Percentiles rank a stretch among this genome's conserved stretches.
These are phyloP conservation scores for Sinotaia quadrata DNA, from an alignment of 2,888 invertebrate genomes.

Conservation along the genomic window DNA sequence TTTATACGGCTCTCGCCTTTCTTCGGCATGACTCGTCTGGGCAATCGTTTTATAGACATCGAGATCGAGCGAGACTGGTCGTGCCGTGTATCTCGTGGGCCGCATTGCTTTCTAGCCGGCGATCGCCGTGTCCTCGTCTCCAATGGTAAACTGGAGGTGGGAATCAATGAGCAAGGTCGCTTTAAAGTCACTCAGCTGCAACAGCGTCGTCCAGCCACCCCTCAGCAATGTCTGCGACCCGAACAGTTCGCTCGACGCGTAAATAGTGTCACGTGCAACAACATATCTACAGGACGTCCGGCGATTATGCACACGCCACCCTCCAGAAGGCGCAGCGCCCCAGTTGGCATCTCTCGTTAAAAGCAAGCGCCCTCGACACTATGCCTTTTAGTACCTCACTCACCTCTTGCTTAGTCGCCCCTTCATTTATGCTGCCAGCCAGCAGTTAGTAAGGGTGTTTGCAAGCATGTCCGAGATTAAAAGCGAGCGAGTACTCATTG, in stretches of 20 bases:
- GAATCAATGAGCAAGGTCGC: constrained; percentile 50
- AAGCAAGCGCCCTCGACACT: no score
- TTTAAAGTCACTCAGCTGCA: constrained; percentile 51
- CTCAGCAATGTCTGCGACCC: constrained; percentile 33
- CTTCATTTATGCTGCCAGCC: no score
- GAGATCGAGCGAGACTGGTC: constrained; percentile 68
- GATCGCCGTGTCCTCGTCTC: constrained; percentile 49
- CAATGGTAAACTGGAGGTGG: constrained; percentile 60
- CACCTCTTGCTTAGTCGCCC: no score
- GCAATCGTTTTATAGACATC: constrained; percentile 70
- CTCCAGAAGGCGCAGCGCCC: constrained; percentile 17
- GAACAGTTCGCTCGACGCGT: constrained; percentile 19
- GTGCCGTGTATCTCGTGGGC: constrained; percentile 58
- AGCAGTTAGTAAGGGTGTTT: no score
- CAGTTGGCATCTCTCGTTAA: constrained; percentile 15
- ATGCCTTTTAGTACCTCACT: no score
- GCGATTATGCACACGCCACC: constrained; percentile 16
- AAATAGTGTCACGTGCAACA: constrained; percentile 21
- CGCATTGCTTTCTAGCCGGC: constrained; percentile 56
- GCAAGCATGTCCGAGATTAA: no score
- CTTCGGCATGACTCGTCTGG: constrained; percentile 62
- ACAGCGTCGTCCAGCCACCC: constrained; percentile 41
- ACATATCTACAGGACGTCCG: constrained; percentile 8
- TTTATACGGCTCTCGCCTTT: constrained; percentile 68
- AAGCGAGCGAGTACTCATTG: no score